Evolutionary conservation across 2,113 vertebrate genomes (phyloP).

Genomic region (Rhinoderma darwinii): DNA sequence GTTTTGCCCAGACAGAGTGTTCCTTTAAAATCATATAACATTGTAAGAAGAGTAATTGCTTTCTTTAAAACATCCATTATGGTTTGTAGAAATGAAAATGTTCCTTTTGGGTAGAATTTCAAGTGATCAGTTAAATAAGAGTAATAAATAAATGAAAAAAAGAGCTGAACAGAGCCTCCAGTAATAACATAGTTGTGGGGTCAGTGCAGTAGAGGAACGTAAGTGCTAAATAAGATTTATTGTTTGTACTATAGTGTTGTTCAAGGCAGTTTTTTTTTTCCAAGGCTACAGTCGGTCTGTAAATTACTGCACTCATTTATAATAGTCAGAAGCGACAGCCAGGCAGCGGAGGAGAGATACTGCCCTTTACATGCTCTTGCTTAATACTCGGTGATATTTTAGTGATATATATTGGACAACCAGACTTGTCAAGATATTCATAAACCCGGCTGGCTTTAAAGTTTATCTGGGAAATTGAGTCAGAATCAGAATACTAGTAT

Average conservation of each 20-base stretch:
- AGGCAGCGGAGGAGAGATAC: slow-evolving; percentile 19
- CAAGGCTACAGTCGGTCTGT: slow-evolving; percentile 24
- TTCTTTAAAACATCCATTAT: slow-evolving; percentile 9
- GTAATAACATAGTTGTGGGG: slow-evolving; percentile 43
- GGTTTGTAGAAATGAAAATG: slow-evolving; percentile 39
- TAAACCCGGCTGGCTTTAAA: slow-evolving; percentile 8
- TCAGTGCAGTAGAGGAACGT: slow-evolving; percentile 24
- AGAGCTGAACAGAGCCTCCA: background rate
- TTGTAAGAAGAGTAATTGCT: background rate
- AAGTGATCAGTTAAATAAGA: slow-evolving; percentile 40
- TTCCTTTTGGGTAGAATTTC: slow-evolving; percentile 26
- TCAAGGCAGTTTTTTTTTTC: slow-evolving; percentile 37
- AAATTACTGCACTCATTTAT: slow-evolving; percentile 51
- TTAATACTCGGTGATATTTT: slow-evolving; percentile 33
- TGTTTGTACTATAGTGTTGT: slow-evolving; percentile 23
- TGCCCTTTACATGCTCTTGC: slow-evolving; percentile 35
- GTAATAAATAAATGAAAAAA: slow-evolving; percentile 25
- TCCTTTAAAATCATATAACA: background rate
- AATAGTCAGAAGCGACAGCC: slow-evolving; percentile 40
- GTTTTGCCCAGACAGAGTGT: background rate
- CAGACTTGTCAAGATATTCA: slow-evolving; percentile 25
- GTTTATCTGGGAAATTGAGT: slow-evolving; percentile 22
- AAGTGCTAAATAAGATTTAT: slow-evolving; percentile 51
- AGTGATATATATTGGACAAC: slow-evolving; percentile 26
- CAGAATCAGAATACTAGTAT: background rate